These are phyloP conservation scores for Pao palembangensis DNA, from an alignment of 2,113 vertebrate genomes.

Conservation along the genomic window DNA sequence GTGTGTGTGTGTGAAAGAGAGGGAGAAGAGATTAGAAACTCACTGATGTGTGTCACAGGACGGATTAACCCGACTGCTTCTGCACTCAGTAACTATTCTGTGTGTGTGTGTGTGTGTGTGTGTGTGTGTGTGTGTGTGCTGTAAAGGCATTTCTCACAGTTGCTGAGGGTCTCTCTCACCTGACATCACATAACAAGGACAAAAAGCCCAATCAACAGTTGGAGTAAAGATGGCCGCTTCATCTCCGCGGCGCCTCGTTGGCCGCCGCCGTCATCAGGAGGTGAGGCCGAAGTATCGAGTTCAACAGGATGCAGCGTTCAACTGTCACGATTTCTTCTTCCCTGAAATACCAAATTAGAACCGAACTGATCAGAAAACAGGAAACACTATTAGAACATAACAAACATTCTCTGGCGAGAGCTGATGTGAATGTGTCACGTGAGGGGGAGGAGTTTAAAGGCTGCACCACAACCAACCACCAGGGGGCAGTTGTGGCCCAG, in stretches of 20 bases:
- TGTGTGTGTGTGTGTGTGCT: constrained; percentile 20
- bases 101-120: constrained; percentile 27
- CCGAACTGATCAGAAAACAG: neutral
- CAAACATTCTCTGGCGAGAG: too few relatives aligned
- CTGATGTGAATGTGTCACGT: too few relatives aligned
- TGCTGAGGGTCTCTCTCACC: constrained; percentile 9
- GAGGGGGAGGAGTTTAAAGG: neutral
- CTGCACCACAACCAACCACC: neutral
- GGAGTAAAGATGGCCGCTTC: too few relatives aligned
- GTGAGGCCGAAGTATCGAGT: too few relatives aligned
- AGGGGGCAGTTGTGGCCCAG: too few relatives aligned
- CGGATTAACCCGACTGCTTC: constrained; percentile 60
- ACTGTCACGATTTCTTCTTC: too few relatives aligned
- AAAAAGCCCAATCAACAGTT: neutral
- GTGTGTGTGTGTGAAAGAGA: constrained; percentile 18
- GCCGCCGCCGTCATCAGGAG: too few relatives aligned
- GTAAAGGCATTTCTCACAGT: constrained; percentile 25
- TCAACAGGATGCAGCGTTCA: too few relatives aligned
- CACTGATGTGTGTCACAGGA: constrained; percentile 64
- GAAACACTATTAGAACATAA: neutral
- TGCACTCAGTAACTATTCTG: constrained; percentile 28
- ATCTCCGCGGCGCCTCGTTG: too few relatives aligned
- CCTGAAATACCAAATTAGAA: neutral
- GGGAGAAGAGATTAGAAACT: constrained; percentile 52
- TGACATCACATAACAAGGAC: constrained; percentile 15